Evolutionary conservation across 2,888 invertebrate species (phyloP).

Genomic region (Megamerina dolium): DNA sequence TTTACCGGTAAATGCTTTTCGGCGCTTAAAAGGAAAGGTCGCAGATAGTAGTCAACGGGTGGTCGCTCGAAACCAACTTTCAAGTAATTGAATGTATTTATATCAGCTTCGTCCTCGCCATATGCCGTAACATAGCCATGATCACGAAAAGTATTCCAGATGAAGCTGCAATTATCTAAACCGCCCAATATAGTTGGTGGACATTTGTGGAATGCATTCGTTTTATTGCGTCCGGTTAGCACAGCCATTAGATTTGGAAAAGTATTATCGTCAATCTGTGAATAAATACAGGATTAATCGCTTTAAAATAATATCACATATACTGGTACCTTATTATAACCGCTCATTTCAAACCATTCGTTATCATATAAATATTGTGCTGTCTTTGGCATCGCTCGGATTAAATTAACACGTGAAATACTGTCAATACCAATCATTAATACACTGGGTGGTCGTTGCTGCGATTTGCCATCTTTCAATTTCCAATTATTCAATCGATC

Average conservation of each 20-base stretch:
- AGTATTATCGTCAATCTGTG: conserved; percentile 79
- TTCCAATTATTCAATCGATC: conserved; percentile 45
- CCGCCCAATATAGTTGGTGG: conserved; percentile 52
- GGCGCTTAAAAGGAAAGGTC: conserved; percentile 66
- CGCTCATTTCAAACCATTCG: conserved; percentile 66
- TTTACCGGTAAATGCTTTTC: conserved; percentile 55
- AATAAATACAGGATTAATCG: neutral
- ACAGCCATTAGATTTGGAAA: conserved; percentile 85
- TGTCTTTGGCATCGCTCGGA: conserved; percentile 70
- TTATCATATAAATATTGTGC: conserved; percentile 60
- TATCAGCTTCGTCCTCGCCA: conserved; percentile 67
- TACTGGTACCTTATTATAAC: conserved; percentile 68
- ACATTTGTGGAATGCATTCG: conserved; percentile 51
- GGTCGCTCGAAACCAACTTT: conserved; percentile 65
- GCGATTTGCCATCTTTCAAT: conserved; percentile 25
- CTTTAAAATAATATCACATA: no score
- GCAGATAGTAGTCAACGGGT: conserved; percentile 77
- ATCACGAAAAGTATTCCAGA: conserved; percentile 71
- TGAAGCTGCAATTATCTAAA: conserved; percentile 64
- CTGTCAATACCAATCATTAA: conserved; percentile 80
- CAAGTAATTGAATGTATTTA: conserved; percentile 66
- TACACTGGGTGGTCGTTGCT: conserved; percentile 54
- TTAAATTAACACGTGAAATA: conserved; percentile 72
- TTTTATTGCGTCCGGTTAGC: conserved; percentile 60
- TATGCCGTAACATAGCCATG: conserved; percentile 72